Percentiles rank a stretch among this genome's conserved stretches.
Evolutionary conservation across 2,888 invertebrate species (phyloP).

Genomic region (Hydrotaea diabolus): DNA sequence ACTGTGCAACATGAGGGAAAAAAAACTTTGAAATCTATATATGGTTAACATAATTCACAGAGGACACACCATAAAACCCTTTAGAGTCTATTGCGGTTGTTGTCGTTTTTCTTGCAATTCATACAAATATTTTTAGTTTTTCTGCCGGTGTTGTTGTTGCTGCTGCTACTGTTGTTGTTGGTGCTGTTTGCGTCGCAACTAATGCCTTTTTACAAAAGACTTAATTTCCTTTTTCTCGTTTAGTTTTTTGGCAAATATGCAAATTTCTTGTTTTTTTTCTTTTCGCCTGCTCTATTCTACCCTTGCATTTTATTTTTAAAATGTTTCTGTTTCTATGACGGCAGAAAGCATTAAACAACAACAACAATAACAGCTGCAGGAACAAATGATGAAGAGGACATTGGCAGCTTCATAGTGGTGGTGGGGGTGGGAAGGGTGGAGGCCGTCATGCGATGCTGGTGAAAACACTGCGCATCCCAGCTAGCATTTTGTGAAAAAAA

Average conservation of each 20-base stretch:
- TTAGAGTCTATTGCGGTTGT: neutral
- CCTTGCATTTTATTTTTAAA: slow-evolving; percentile 1
- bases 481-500: too few species aligned
- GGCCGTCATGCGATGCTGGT: neutral
- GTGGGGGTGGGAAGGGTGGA: neutral
- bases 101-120: neutral
- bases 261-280: slow-evolving; percentile 37
- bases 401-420: neutral
- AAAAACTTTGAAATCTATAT: neutral
- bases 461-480: neutral
- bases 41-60: slow-evolving; percentile 22
- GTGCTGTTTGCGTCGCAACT: slow-evolving; percentile 16
- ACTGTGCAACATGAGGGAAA: neutral
- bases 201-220: slow-evolving; percentile 42
- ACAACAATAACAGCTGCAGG: slow-evolving; percentile 17
- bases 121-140: slow-evolving; percentile 30
- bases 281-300: neutral
- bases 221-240: slow-evolving; percentile 34
- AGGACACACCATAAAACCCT: slow-evolving; percentile 13
- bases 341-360: slow-evolving; percentile 19
- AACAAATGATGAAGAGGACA: slow-evolving; percentile 8
- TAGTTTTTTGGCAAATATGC: slow-evolving; percentile 49
- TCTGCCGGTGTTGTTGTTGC: neutral
- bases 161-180: neutral
- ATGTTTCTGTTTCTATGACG: neutral